phyloP scores from a whole-genome alignment of 2,113 vertebrate species.

The Acanthochromis polyacanthus region DNA sequence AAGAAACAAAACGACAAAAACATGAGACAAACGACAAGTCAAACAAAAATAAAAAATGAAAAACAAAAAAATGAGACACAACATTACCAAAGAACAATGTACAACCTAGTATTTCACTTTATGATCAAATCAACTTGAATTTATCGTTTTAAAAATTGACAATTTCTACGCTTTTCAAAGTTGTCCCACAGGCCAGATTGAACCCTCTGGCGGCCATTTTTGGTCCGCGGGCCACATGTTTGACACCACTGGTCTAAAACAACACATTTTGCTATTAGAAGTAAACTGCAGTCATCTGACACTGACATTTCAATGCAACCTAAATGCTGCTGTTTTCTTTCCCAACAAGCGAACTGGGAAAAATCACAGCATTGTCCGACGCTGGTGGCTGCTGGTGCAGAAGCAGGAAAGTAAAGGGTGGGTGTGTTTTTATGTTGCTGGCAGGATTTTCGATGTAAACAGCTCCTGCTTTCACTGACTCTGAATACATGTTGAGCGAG shows the following conservation, averaged over 20 bases:
- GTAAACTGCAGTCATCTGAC: conserved; percentile 21
- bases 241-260: neutral
- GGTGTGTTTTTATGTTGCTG: conserved; percentile 71
- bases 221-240: too few relatives aligned
- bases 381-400: conserved; percentile 57
- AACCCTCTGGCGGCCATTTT: too few relatives aligned
- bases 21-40: too few relatives aligned
- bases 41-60: too few relatives aligned
- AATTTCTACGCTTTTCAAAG: too few relatives aligned
- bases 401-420: conserved; percentile 60
- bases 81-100: too few relatives aligned
- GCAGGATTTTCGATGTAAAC: conserved; percentile 72
- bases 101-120: too few relatives aligned
- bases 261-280: conserved; percentile 15
- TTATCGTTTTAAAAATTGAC: too few relatives aligned
- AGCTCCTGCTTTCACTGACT: conserved; percentile 58
- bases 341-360: conserved; percentile 54
- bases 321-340: conserved; percentile 7
- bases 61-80: too few relatives aligned
- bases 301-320: conserved; percentile 31
- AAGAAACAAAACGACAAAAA: too few relatives aligned
- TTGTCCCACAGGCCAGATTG: too few relatives aligned
- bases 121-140: too few relatives aligned
- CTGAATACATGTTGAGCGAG: conserved; percentile 58
- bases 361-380: conserved; percentile 59